Percentiles rank a stretch among this genome's conserved stretches.
Evolutionary conservation across 2,113 vertebrate species (phyloP).

Genomic region (Saimiri boliviensis): DNA sequence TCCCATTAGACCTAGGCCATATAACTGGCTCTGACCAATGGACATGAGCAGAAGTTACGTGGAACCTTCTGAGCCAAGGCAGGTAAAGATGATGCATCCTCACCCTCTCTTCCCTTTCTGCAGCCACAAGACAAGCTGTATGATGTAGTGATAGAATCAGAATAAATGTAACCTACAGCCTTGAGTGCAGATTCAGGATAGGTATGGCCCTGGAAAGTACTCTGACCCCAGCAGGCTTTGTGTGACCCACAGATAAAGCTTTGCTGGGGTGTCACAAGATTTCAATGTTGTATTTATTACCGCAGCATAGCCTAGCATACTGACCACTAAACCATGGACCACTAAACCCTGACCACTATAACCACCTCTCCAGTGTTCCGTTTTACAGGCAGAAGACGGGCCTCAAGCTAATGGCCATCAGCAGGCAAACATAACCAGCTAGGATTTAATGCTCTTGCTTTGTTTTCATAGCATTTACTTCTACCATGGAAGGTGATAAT

Average conservation of each 20-base stretch:
- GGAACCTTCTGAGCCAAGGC: background rate
- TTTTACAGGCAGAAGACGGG: background rate
- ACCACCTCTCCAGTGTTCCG: background rate
- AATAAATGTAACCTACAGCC: background rate
- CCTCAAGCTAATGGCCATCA: background rate
- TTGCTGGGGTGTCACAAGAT: background rate
- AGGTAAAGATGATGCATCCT: background rate
- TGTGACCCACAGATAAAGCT: background rate
- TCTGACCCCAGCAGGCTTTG: background rate
- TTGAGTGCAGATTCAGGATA: background rate
- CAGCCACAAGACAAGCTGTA: background rate
- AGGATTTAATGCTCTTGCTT: background rate
- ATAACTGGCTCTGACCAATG: background rate
- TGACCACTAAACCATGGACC: background rate
- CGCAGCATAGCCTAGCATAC: background rate
- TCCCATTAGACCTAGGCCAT: background rate
- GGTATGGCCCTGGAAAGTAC: too few species aligned
- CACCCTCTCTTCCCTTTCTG: background rate
- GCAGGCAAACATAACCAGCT: background rate
- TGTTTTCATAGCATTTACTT: background rate
- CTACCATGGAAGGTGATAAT: background rate
- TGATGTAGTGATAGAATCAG: fast-evolving
- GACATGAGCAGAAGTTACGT: background rate
- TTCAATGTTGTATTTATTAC: background rate
- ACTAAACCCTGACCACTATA: background rate